phyloP scores from a whole-genome alignment of 2,888 invertebrate genomes.

The Aethes cnicana region DNA sequence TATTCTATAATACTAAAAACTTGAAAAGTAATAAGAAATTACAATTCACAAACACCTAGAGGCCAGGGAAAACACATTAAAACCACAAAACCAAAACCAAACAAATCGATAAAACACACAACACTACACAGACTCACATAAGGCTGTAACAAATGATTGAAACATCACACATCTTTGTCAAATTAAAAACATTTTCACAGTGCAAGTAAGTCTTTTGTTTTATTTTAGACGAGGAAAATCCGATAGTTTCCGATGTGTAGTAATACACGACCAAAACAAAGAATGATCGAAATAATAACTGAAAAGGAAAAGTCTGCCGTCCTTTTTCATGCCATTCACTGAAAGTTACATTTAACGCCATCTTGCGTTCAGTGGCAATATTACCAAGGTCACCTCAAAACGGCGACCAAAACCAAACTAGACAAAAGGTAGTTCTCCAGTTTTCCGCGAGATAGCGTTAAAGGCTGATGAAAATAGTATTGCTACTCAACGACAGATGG shows the following conservation, averaged over 20 bases:
- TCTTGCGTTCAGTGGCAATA: neutral
- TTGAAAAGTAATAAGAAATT: no score
- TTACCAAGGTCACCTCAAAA: neutral
- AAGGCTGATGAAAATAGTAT: neutral
- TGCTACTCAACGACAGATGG: neutral
- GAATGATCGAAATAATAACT: conserved; percentile 29
- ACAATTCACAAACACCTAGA: no score
- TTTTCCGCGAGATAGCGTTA: neutral
- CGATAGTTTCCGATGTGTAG: neutral
- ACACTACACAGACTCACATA: neutral
- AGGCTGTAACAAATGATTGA: neutral
- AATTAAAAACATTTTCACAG: no score
- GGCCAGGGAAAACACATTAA: neutral
- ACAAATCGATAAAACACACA: conserved; percentile 11
- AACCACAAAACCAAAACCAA: neutral
- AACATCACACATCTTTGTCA: neutral
- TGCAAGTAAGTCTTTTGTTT: no score
- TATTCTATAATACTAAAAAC: no score
- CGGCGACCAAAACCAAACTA: no score
- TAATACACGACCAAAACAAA: conserved; percentile 39
- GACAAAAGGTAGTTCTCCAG: neutral
- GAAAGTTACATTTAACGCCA: conserved; percentile 7
- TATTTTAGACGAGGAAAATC: neutral
- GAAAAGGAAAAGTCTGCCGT: conserved; percentile 33
- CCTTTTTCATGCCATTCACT: conserved; percentile 1